Conservation (phyloP, 2,113 vertebrate species). For the Elgaria multicarinata region DNA sequence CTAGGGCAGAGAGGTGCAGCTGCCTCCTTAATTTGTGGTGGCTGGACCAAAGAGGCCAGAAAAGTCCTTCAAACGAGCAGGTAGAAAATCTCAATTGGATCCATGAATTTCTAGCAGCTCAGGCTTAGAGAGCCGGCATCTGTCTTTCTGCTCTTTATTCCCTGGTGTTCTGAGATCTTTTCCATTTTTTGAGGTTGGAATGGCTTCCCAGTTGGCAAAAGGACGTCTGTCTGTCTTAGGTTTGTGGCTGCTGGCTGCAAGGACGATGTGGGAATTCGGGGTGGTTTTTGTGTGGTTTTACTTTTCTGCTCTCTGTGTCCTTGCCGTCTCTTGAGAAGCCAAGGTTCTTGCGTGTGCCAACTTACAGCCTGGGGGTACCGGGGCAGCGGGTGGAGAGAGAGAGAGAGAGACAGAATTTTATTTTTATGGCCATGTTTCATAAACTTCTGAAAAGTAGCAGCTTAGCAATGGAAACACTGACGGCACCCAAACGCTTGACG, state of each 20-base stretch:
- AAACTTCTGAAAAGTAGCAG: neutral
- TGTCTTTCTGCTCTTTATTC: neutral
- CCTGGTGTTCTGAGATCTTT: neutral
- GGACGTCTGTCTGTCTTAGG: neutral
- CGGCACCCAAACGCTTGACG: neutral
- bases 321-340: neutral
- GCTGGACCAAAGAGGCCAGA: no score
- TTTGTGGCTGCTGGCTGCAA: neutral
- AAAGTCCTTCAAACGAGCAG: no score
- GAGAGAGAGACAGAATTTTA: neutral
- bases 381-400: no score
- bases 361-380: neutral
- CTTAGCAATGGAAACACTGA: neutral
- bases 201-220: neutral
- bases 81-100: neutral
- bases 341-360: neutral
- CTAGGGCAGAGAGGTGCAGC: no score
- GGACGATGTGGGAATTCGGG: constrained; percentile 2
- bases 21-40: no score
- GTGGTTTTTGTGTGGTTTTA: rapidly evolving
- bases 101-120: neutral
- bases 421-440: neutral
- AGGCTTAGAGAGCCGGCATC: no score
- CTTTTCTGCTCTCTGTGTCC: neutral
- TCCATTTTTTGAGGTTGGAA: neutral